A percentile compares a stretch with the other conserved stretches of the same genome.
Conservation (phyloP, 2,113 vertebrate genomes). For the Heptranchias perlo region DNA sequence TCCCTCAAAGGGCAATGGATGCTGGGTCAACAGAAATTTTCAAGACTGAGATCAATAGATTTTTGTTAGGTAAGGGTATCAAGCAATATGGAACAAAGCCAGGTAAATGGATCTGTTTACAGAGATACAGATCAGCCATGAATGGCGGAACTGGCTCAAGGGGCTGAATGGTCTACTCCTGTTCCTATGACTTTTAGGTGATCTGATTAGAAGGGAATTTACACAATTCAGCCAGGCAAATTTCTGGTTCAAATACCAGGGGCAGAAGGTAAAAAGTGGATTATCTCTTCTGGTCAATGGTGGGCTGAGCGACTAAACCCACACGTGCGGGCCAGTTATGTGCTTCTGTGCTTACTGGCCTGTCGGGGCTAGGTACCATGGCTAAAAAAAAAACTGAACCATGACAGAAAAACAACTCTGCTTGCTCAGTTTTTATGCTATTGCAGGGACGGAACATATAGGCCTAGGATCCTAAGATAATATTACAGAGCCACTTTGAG, state of each 20-base stretch:
- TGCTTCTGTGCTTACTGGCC: not conserved
- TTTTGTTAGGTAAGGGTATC: not conserved
- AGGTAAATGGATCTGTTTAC: not conserved
- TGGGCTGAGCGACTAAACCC: not conserved
- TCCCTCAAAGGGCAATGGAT: not conserved
- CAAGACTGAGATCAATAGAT: not conserved
- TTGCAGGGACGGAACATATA: not conserved
- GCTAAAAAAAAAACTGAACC: not conserved
- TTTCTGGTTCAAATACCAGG: not conserved
- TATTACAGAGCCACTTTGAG: not conserved
- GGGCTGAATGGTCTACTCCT: not conserved
- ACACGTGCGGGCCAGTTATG: not conserved
- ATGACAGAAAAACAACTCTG: not conserved
- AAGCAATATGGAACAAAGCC: not conserved
- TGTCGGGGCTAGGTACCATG: not conserved
- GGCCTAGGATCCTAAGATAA: not conserved
- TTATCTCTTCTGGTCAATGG: not conserved
- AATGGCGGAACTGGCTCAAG: not conserved
- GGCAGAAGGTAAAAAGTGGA: not conserved
- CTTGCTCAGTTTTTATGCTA: not conserved
- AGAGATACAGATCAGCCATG: not conserved
- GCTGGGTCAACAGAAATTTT: not conserved
- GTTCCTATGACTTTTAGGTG: not conserved
- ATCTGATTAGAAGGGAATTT: not conserved
- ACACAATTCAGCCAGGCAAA: not conserved